Base-by-base conservation (phyloP, 1,140 invertebrate genomes). In the Bombus pascuorum region DNA sequence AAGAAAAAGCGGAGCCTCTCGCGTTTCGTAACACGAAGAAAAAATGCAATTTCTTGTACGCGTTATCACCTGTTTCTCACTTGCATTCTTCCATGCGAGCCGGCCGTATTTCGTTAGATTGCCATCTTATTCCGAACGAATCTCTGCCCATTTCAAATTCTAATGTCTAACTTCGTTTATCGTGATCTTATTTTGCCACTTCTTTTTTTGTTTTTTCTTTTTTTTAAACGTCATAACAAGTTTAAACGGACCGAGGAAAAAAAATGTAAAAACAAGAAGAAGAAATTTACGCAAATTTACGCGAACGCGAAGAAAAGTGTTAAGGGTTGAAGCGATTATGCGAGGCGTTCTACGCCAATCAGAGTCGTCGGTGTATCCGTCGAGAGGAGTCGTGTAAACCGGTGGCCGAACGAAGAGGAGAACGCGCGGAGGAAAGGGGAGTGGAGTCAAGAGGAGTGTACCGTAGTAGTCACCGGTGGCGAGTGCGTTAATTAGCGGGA, bases 401-500 rank as follows among this genome's bases (percentile, higher is more conserved):
- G 59, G 15, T 15, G 62, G 28, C 28, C n/a, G 62, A 47, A 39
- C 32, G 66, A 28, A 1, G 66, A 62, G 66, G 42, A 53, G 70
- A 25, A 47, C 37, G 28, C 3, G 10, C 5, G 44, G 34, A 72
- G 62, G 28, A 39, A 68, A 47, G 62, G 39, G 15, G 83, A 81
- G 88, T 87, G 39, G 91, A 93, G 89, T 91, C 89, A 87, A 72
- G 91, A 86, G 78, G 89, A 93, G 92, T 85, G 88, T 87, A 93
- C 89, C 86, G 89, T 91, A 93, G 91, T 87, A 85, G 80, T 89
- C 53, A 85, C 89, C 91, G 91, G 92, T 93, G 93, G 92, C 91
- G 93, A 94, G 90, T 94, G 94, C 94, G 94, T 95, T 95, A 95
- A 95, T 95, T 95, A 94, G 94, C 91, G 92, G 89, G 93, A 94